Evolutionary conservation across 2,113 vertebrate species (phyloP).

Genomic region (Aythya baeri): DNA sequence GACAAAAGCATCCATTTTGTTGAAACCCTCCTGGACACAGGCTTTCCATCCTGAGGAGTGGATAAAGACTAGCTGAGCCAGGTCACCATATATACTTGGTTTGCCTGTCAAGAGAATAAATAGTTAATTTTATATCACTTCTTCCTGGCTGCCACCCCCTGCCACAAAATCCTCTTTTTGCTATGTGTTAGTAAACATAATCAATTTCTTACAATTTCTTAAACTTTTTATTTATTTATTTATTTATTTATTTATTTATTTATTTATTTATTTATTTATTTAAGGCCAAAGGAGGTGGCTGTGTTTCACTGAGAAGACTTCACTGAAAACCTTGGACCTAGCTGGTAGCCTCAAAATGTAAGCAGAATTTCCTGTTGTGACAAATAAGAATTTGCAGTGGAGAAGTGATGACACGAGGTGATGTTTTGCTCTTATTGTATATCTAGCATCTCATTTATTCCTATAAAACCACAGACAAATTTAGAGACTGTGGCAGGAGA

Average conservation of each 20-base stretch:
- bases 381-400: neutral
- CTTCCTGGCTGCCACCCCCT: neutral
- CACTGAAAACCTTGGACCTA: neutral
- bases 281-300: neutral
- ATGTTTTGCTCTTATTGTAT: neutral
- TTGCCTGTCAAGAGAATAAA: neutral
- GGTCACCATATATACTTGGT: neutral
- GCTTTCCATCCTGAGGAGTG: neutral
- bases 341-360: neutral
- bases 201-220: neutral
- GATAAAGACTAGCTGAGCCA: neutral
- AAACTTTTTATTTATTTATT: neutral
- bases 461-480: neutral
- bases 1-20: neutral
- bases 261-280: neutral
- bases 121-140: neutral
- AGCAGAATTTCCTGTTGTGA: neutral
- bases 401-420: neutral
- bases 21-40: neutral
- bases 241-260: too few species aligned
- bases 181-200: neutral
- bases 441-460: neutral
- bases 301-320: neutral
- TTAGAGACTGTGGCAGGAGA: neutral
- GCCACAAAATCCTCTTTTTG: neutral